phyloP scores from a whole-genome alignment of 2,113 vertebrate genomes.

The Dryoscopus gambensis region DNA sequence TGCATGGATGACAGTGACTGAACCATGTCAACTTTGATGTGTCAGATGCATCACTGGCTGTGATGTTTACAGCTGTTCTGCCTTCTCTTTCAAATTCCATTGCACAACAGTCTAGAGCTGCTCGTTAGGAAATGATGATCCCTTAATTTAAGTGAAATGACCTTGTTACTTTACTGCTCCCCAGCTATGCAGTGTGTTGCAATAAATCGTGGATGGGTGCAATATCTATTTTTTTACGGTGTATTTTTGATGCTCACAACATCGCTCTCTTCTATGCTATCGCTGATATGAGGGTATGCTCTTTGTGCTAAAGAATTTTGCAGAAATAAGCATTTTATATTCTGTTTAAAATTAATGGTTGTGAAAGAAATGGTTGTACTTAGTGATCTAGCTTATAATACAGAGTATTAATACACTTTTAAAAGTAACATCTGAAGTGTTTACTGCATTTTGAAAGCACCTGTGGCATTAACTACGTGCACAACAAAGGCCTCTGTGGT shows the following conservation, averaged over 20 bases:
- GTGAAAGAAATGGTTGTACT: neutral
- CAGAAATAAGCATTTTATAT: neutral
- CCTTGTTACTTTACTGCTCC: slow-evolving; percentile 23
- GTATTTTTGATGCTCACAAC: neutral
- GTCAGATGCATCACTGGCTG: slow-evolving; percentile 30
- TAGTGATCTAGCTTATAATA: neutral
- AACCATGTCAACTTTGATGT: slow-evolving; percentile 54
- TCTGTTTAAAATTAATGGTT: neutral
- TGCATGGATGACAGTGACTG: slow-evolving; percentile 51
- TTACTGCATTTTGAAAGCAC: neutral
- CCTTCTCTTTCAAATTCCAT: slow-evolving; percentile 48
- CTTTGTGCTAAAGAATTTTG: neutral
- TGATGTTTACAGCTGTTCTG: slow-evolving; percentile 70
- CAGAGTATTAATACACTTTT: neutral
- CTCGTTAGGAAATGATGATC: neutral
- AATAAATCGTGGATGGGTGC: neutral
- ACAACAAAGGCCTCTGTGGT: neutral
- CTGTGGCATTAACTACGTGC: neutral
- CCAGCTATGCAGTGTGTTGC: neutral
- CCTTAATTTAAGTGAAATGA: slow-evolving; percentile 40
- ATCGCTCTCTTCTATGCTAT: neutral
- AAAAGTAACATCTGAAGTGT: neutral
- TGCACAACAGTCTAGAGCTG: slow-evolving; percentile 28
- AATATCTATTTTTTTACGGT: rapidly evolving
- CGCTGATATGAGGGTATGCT: neutral